phyloP scores from a whole-genome alignment of 2,888 invertebrate genomes.

The Nemapogon koenigi region DNA sequence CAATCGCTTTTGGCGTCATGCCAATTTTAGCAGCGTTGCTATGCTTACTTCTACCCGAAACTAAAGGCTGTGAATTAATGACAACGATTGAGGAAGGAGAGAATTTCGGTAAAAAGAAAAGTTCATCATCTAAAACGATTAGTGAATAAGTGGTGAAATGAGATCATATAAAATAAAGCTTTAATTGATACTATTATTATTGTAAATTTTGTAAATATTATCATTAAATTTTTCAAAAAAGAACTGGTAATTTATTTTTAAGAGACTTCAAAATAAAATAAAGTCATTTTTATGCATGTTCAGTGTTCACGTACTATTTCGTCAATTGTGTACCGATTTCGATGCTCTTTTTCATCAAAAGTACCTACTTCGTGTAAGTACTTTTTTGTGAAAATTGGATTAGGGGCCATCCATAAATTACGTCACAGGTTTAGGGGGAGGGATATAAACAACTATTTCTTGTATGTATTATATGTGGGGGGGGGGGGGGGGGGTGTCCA shows the following conservation, averaged over 20 bases:
- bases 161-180: constrained; percentile 13
- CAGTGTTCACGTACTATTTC: too few relatives aligned
- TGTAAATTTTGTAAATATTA: constrained; percentile 1
- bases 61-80: constrained; percentile 75
- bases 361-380: too few relatives aligned
- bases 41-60: constrained; percentile 77
- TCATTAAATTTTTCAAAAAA: neutral
- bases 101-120: constrained; percentile 37
- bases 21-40: constrained; percentile 67
- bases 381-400: too few relatives aligned
- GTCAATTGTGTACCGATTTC: too few relatives aligned
- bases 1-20: constrained; percentile 73
- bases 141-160: constrained; percentile 10
- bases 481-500: too few relatives aligned
- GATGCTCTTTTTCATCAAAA: too few relatives aligned
- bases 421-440: too few relatives aligned
- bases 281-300: too few relatives aligned
- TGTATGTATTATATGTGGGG: too few relatives aligned
- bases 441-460: too few relatives aligned
- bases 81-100: constrained; percentile 85
- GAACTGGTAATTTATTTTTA: neutral
- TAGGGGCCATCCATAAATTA: too few relatives aligned
- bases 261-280: too few relatives aligned
- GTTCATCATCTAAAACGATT: neutral
- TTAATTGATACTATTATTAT: constrained; percentile 1